Evolutionary conservation across 2,888 invertebrate genomes (phyloP).

Genomic region (Deilephila porcellus): DNA sequence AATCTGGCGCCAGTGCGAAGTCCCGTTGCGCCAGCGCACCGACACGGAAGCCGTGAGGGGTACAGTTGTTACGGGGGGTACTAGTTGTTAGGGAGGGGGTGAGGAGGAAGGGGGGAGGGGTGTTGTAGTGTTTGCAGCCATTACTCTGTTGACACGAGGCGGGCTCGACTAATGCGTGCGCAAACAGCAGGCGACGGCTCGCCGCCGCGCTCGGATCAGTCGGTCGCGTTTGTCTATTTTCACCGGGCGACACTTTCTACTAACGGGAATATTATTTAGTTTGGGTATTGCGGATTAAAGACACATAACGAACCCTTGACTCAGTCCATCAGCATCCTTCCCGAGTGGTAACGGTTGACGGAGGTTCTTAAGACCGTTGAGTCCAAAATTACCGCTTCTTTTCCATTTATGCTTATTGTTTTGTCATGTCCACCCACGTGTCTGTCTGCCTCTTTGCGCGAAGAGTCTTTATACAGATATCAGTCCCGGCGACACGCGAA

Average conservation of each 20-base stretch:
- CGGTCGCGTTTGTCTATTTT: not conserved
- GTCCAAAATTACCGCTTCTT: too few relatives aligned
- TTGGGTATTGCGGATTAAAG: too few relatives aligned
- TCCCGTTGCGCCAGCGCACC: slow-evolving; percentile 58
- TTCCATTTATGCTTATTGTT: too few relatives aligned
- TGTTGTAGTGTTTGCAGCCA: slow-evolving; percentile 72
- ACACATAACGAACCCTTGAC: too few relatives aligned
- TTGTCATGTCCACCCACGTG: too few relatives aligned
- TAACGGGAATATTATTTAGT: slow-evolving; percentile 6
- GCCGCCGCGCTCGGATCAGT: slow-evolving; percentile 4
- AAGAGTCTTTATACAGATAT: too few relatives aligned
- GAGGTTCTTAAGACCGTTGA: too few relatives aligned
- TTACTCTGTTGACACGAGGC: slow-evolving; percentile 74
- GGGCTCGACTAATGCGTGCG: slow-evolving; percentile 78
- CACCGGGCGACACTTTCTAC: slow-evolving; percentile 6
- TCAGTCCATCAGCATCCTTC: too few relatives aligned
- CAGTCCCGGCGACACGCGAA: too few relatives aligned
- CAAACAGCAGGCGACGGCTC: slow-evolving; percentile 58
- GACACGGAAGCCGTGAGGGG: not conserved
- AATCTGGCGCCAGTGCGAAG: slow-evolving; percentile 32
- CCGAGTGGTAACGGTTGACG: too few relatives aligned
- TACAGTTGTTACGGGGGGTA: slow-evolving; percentile 53
- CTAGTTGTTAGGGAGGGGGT: slow-evolving; percentile 35
- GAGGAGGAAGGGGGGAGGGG: slow-evolving; percentile 50
- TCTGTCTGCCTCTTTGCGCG: too few relatives aligned